A percentile compares a stretch with the other conserved stretches of the same genome.
Conservation (phyloP, 1,140 invertebrate genomes). For the Drosophila quadrilineata region DNA sequence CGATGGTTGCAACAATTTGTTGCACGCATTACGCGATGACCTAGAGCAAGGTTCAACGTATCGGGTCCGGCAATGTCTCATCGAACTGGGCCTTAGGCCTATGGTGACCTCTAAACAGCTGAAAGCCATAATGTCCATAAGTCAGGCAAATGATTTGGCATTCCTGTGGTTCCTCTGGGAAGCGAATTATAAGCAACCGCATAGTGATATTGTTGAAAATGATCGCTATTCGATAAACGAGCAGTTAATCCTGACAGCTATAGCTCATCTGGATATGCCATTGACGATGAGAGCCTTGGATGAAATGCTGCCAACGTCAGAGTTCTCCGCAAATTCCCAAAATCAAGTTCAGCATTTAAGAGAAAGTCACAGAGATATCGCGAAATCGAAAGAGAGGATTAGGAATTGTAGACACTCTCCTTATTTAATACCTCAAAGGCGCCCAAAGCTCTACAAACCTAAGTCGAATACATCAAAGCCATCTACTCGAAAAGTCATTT, state of each 20-base stretch:
- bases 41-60: slow-evolving; percentile 36
- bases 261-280: slow-evolving; percentile 59
- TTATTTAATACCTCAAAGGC: slow-evolving; percentile 17
- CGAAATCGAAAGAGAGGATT: background rate
- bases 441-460: slow-evolving; percentile 13
- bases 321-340: slow-evolving; percentile 33
- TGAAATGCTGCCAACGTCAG: slow-evolving; percentile 35
- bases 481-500: background rate
- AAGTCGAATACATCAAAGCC: background rate
- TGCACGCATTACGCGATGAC: slow-evolving; percentile 48
- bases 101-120: slow-evolving; percentile 6
- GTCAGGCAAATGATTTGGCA: slow-evolving; percentile 50
- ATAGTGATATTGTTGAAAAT: background rate
- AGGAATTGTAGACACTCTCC: slow-evolving; percentile 6
- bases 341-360: too few relatives aligned
- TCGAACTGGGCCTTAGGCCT: slow-evolving; percentile 32
- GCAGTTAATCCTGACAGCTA: slow-evolving; percentile 55
- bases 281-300: slow-evolving; percentile 53
- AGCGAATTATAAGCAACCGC: slow-evolving; percentile 31
- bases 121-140: slow-evolving; percentile 28
- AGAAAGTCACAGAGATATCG: background rate
- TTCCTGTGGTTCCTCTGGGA: slow-evolving; percentile 63
- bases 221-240: slow-evolving; percentile 45
- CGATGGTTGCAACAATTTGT: slow-evolving; percentile 20
- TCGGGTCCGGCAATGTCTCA: slow-evolving; percentile 30